Conservation (phyloP, 92 coral and sea anemone genomes). For the Hydrozoanthus gracilis region DNA sequence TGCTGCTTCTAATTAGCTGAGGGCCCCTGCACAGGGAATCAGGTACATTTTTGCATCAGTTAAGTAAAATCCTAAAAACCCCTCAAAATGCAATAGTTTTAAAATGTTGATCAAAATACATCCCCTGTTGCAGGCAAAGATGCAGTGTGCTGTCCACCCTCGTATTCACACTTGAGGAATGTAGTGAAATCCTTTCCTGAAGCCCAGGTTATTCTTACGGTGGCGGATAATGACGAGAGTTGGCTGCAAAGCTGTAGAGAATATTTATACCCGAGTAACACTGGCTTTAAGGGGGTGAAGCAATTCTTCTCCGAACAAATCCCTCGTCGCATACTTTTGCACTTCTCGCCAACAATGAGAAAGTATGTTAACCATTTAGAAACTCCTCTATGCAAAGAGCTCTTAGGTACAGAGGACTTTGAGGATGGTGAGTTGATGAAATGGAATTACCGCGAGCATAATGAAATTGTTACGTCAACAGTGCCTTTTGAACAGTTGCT, state of each 20-base stretch:
- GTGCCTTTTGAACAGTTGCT: conserved; percentile 9
- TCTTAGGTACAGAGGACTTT: background rate
- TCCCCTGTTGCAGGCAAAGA: background rate
- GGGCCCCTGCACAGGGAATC: too few relatives aligned
- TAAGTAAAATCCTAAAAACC: too few relatives aligned
- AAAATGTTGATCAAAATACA: background rate
- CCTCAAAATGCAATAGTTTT: background rate
- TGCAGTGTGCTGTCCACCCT: conserved; percentile 1
- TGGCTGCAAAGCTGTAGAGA: conserved; percentile 23
- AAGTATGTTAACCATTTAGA: background rate
- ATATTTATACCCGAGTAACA: background rate
- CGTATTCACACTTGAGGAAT: background rate
- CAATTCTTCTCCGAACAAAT: background rate
- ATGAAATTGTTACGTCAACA: background rate
- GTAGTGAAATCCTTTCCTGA: conserved; percentile 19
- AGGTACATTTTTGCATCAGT: too few relatives aligned
- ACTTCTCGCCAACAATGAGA: conserved; percentile 39
- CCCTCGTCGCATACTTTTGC: conserved; percentile 10
- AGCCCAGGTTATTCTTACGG: conserved; percentile 15
- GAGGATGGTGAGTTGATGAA: conserved; percentile 37
- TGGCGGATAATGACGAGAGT: background rate
- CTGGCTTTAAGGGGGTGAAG: background rate
- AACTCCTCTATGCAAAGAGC: background rate
- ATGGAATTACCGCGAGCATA: conserved; percentile 32
- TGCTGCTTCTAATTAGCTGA: too few relatives aligned